Conservation (phyloP, 1,140 invertebrate species). For the Calephelis virginiensis region DNA sequence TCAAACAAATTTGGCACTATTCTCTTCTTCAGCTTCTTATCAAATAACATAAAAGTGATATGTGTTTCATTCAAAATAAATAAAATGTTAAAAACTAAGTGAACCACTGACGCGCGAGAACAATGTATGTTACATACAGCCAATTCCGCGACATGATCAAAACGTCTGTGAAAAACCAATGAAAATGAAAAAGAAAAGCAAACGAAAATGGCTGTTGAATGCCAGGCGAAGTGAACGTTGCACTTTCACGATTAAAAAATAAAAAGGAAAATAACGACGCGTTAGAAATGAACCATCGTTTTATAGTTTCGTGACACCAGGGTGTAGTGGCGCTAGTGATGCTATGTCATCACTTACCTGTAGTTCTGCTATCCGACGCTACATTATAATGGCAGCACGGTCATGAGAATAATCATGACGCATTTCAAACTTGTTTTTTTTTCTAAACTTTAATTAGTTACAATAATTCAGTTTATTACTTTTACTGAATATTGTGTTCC, state of each 20-base stretch:
- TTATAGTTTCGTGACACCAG: constrained; percentile 49
- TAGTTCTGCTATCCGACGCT: constrained; percentile 70
- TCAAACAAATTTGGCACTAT: too few relatives aligned
- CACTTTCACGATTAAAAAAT: constrained; percentile 75
- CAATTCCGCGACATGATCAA: constrained; percentile 63
- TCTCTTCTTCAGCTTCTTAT: too few relatives aligned
- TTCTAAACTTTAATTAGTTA: neutral
- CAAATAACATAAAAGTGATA: neutral
- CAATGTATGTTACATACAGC: constrained; percentile 38
- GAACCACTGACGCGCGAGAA: constrained; percentile 30
- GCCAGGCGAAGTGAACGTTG: constrained; percentile 72
- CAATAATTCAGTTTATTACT: neutral
- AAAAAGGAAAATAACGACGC: constrained; percentile 64
- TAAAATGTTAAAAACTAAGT: constrained; percentile 15
- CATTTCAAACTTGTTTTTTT: neutral
- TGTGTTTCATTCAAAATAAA: neutral
- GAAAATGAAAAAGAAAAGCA: constrained; percentile 71
- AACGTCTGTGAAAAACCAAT: constrained; percentile 73
- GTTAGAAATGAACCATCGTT: constrained; percentile 69
- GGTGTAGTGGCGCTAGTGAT: constrained; percentile 46
- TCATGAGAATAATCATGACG: neutral
- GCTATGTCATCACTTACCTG: constrained; percentile 26
- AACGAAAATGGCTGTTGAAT: constrained; percentile 74
- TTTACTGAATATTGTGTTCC: neutral
- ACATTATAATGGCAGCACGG: constrained; percentile 47